A percentile compares a stretch with the other conserved stretches of the same genome.
phyloP scores from a whole-genome alignment of 2,888 invertebrate species.

The Orthosia incerta region DNA sequence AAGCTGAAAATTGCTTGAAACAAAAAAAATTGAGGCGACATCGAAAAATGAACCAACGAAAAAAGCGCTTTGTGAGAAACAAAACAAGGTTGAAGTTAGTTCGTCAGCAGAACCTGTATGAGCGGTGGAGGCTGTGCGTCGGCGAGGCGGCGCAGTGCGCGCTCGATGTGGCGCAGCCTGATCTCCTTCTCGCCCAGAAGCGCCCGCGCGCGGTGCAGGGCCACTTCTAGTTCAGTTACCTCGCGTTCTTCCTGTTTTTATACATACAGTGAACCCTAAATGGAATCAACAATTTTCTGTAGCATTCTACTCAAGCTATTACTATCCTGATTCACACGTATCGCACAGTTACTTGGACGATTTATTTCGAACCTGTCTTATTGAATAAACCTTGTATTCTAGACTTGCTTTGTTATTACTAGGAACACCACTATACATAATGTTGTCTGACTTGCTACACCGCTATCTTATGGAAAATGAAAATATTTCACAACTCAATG shows the following conservation, averaged over 20 bases:
- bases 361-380: too few relatives aligned
- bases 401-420: too few relatives aligned
- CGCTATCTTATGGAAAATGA: too few relatives aligned
- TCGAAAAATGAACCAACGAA: neutral
- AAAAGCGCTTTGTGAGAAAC: neutral
- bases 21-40: neutral
- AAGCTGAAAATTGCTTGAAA: neutral
- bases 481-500: too few relatives aligned
- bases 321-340: neutral
- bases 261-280: neutral
- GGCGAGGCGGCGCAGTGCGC: constrained; percentile 93
- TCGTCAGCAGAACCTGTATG: constrained; percentile 76
- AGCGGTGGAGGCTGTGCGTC: constrained; percentile 76
- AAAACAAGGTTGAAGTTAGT: constrained; percentile 17
- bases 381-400: too few relatives aligned
- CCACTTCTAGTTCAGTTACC: constrained; percentile 95
- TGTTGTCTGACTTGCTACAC: too few relatives aligned
- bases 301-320: neutral
- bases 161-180: constrained; percentile 94
- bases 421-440: too few relatives aligned
- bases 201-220: constrained; percentile 95
- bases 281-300: neutral
- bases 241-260: constrained; percentile 94
- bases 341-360: too few relatives aligned
- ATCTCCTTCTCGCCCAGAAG: constrained; percentile 96